Evolutionary conservation across 2,888 invertebrate genomes (phyloP).

Genomic region (Therioaphis trifolii): DNA sequence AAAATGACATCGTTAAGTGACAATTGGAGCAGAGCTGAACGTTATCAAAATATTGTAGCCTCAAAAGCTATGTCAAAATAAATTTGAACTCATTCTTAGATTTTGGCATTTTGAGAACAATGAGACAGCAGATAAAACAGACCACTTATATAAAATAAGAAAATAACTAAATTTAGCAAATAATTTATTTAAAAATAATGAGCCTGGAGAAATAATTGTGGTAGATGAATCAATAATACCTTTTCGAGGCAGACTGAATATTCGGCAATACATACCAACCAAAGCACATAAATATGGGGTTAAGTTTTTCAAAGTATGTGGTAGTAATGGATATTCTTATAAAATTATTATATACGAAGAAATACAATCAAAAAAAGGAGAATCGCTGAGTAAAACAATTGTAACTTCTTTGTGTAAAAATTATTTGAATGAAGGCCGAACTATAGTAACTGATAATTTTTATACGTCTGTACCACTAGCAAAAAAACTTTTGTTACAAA

Average conservation of each 20-base stretch:
- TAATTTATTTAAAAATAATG: neutral
- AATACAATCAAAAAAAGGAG: neutral
- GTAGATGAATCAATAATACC: neutral
- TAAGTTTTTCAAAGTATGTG: no score
- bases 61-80: neutral
- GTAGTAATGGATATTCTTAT: neutral
- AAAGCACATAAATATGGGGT: no score
- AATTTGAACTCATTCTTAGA: neutral
- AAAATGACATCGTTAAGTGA: neutral
- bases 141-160: neutral
- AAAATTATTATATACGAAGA: slow-evolving; percentile 1
- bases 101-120: neutral
- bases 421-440: no score
- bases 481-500: neutral
- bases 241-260: no score
- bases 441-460: no score
- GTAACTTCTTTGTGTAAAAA: neutral
- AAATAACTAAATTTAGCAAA: neutral
- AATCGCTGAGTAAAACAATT: neutral
- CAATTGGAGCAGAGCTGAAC: neutral
- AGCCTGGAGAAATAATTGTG: neutral
- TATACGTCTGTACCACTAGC: neutral
- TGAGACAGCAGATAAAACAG: neutral
- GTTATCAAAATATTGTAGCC: neutral
- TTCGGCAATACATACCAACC: no score